Conservation (phyloP, 2,888 invertebrate genomes). For the Incurvaria masculella region DNA sequence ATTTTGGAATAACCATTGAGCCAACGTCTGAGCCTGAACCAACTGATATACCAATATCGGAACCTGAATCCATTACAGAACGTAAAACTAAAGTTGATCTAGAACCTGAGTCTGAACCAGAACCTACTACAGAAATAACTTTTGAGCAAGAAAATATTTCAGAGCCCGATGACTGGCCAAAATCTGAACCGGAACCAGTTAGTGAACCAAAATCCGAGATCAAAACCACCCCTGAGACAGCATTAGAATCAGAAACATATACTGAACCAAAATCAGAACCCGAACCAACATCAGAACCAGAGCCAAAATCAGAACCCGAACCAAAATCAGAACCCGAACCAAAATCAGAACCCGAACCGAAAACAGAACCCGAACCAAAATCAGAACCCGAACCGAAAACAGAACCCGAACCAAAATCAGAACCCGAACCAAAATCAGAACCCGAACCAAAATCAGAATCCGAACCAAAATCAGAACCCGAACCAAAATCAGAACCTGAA, state of each 20-base stretch:
- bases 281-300: slow-evolving; percentile 14
- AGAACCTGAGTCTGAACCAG: slow-evolving; percentile 19
- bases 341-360: slow-evolving; percentile 7
- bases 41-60: slow-evolving; percentile 20
- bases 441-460: slow-evolving; percentile 32
- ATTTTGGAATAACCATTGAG: too few relatives aligned
- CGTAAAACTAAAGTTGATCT: slow-evolving; percentile 16
- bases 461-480: slow-evolving; percentile 22
- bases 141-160: too few relatives aligned
- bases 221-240: background rate
- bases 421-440: slow-evolving; percentile 30
- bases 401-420: slow-evolving; percentile 32
- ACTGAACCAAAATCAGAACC: slow-evolving; percentile 16
- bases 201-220: slow-evolving; percentile 21
- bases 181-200: slow-evolving; percentile 31
- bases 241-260: slow-evolving; percentile 20
- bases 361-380: slow-evolving; percentile 30
- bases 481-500: slow-evolving; percentile 21
- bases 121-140: slow-evolving; percentile 20
- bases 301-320: slow-evolving; percentile 14
- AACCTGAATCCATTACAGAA: slow-evolving; percentile 16
- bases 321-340: slow-evolving; percentile 9
- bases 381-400: slow-evolving; percentile 24
- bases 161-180: too few relatives aligned
- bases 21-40: slow-evolving; percentile 17